Evolutionary conservation across 1,140 invertebrate genomes (phyloP).

Genomic region (Pemphigus obesinymphae): DNA sequence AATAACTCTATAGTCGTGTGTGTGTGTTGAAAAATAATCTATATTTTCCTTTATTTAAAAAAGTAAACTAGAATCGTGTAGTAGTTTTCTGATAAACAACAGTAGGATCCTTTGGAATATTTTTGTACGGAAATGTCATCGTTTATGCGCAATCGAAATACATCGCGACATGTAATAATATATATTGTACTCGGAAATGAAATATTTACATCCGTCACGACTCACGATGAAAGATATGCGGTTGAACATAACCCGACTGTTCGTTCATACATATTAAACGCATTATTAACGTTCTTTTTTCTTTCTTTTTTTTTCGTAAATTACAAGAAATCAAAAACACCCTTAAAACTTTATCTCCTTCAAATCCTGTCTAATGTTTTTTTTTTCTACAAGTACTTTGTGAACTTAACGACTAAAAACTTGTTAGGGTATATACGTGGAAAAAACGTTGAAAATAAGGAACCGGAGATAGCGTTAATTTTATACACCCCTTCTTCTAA

Average conservation of each 20-base stretch:
- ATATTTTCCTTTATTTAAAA: too few relatives aligned
- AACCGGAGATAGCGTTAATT: constrained; percentile 41
- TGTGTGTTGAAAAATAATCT: too few relatives aligned
- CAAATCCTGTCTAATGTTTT: constrained; percentile 30
- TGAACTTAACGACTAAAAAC: constrained; percentile 39
- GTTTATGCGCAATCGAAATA: neutral
- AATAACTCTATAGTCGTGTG: too few relatives aligned
- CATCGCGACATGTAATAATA: too few relatives aligned
- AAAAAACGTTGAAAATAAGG: constrained; percentile 32
- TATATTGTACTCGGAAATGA: too few relatives aligned
- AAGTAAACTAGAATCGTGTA: too few relatives aligned
- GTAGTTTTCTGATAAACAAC: too few relatives aligned
- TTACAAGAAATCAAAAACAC: constrained; percentile 42
- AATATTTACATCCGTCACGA: too few relatives aligned
- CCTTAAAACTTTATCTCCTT: constrained; percentile 40
- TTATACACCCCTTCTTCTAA: constrained; percentile 34
- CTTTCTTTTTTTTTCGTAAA: neutral
- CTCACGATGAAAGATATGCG: neutral
- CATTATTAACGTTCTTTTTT: constrained; percentile 13
- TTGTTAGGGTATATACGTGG: neutral
- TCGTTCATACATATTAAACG: constrained; percentile 22
- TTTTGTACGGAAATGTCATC: too few relatives aligned
- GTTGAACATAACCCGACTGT: neutral
- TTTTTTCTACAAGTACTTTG: constrained; percentile 29
- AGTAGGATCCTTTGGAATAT: too few relatives aligned